Evolutionary conservation across 37 sponge, comb jelly and placozoan genomes (phyloP), one percentile per base, ranked within the genome.

Genomic region (Chondrosia reniformis): DNA sequence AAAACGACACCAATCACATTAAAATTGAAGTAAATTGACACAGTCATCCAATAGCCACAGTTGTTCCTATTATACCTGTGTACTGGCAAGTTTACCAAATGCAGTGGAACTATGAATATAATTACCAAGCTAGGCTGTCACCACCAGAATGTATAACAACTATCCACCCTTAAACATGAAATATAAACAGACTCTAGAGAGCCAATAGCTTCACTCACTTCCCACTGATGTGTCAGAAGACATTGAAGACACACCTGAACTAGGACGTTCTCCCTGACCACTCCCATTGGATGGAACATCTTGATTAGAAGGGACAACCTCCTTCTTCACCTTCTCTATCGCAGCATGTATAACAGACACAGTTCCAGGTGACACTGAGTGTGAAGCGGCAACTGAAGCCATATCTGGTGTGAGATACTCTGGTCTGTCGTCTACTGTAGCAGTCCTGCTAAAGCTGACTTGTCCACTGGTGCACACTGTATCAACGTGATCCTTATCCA

Each of bases 211-310:
- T n/a, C n/a, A 33, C 77, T 59, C 40, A 89, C 89, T 85, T 81
- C 85, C 67, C 38, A 79, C 79, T 25, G 89, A 89, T 6, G 75
- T 39, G 41, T 79, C 77, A 34, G 89, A 89, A 2, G 86, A 89
- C 83, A 85, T 85, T n/a, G 86, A 85, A 0, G 90, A 89, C 3
- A 89, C 78, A 3, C 90, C 90, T 46, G 90, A 89, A 52, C 90
- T 89, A 33, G 90, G 90, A 4, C 90, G 30, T 39, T 89, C 90
- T 6, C 72, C 72, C n/a, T 41, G 5, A 1, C 24, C 72, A 40
- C 72, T 9, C 2, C 42, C 72, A n/a, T n/a, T n/a, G n/a, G n/a
- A n/a, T n/a, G n/a, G n/a, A n/a, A n/a, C n/a, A 4, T 28, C 58
- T 40, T 39, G 40, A 1, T 69, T 41, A 1, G 42, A 24, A 19